phyloP scores from a whole-genome alignment of 2,797 vertebrate genomes.

The Oryzias sinensis region DNA sequence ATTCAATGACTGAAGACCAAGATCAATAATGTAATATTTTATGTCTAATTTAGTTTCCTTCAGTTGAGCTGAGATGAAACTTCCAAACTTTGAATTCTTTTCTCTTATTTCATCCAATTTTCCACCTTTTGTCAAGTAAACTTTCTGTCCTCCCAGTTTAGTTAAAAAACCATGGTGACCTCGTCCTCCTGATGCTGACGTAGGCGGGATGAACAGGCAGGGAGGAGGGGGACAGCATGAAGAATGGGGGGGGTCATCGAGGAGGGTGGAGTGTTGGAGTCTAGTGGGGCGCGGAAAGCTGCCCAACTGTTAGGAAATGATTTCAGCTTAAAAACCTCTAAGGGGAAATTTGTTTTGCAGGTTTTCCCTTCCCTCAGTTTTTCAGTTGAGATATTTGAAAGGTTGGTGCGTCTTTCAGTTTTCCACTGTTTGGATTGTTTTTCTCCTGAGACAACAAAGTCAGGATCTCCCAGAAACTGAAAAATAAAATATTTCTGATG shows the following conservation, averaged over 20 bases:
- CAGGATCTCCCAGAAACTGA: background rate
- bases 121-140: background rate
- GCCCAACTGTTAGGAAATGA: constrained; percentile 21
- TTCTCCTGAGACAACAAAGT: background rate
- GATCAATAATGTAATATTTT: too few relatives aligned
- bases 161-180: constrained; percentile 6
- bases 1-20: too few relatives aligned
- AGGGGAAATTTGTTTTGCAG: constrained; percentile 11
- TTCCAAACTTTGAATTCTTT: too few relatives aligned
- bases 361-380: constrained; percentile 3
- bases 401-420: constrained; percentile 6
- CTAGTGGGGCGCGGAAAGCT: background rate
- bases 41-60: too few relatives aligned
- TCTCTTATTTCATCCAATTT: too few relatives aligned
- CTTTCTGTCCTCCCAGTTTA: constrained; percentile 7
- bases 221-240: background rate
- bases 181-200: constrained; percentile 11
- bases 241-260: background rate
- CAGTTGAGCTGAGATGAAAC: too few relatives aligned
- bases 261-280: constrained; percentile 2
- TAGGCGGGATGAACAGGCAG: constrained; percentile 17
- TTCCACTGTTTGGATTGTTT: constrained; percentile 1
- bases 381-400: constrained; percentile 5
- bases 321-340: constrained; percentile 19
- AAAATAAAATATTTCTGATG: background rate